These are phyloP conservation scores for Seriola dumerili DNA, from an alignment of 2,113 vertebrate species.

Conservation along the genomic window DNA sequence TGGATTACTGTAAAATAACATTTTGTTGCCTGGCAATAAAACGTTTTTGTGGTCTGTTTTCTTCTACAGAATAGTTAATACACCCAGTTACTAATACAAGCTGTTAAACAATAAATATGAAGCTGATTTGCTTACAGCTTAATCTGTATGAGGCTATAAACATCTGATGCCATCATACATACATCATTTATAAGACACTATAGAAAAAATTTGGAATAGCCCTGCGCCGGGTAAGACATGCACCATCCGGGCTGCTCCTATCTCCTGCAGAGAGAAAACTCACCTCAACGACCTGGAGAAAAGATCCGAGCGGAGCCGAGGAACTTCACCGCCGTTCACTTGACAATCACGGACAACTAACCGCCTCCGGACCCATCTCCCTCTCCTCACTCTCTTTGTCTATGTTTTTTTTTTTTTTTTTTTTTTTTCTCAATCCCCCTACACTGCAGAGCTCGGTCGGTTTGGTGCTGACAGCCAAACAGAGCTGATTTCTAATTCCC, in stretches of 20 bases:
- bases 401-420: conserved; percentile 46
- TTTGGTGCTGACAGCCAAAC: conserved; percentile 47
- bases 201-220: conserved; percentile 14
- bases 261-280: conserved; percentile 67
- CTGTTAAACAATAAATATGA: not conserved
- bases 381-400: conserved; percentile 60
- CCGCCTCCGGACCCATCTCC: conserved; percentile 78
- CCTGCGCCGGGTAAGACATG: conserved; percentile 15
- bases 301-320: conserved; percentile 70
- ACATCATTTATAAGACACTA: conserved; percentile 25
- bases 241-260: conserved; percentile 30
- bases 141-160: not conserved
- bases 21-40: not conserved
- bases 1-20: not conserved
- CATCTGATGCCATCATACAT: conserved; percentile 10
- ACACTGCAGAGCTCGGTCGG: conserved; percentile 64
- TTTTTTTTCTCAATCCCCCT: conserved; percentile 8
- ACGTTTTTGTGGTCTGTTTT: not conserved
- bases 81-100: conserved; percentile 35
- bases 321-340: conserved; percentile 80
- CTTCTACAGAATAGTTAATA: not conserved
- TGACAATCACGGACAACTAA: conserved; percentile 75
- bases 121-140: not conserved
- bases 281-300: conserved; percentile 76
- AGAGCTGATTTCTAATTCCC: conserved; percentile 49